Percentiles rank a stretch among this genome's conserved stretches.
Conservation (phyloP, 2,888 invertebrate species). For the Herminia tarsipennalis region DNA sequence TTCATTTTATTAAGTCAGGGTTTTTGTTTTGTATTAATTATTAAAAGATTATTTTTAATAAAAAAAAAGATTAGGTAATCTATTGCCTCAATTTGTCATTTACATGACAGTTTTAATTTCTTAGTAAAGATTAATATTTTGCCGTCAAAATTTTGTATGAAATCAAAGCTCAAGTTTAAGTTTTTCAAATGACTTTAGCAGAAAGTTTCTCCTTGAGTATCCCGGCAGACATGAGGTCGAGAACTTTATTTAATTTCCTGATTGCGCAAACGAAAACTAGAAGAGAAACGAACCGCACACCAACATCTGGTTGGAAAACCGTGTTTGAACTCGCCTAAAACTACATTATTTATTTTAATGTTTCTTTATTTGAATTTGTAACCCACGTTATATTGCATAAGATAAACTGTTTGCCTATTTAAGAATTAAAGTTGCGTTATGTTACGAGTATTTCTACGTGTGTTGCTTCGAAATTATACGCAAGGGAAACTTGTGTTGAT, state of each 20-base stretch:
- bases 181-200: conserved; percentile 20
- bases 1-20: no score
- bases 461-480: conserved; percentile 23
- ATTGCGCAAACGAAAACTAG: conserved; percentile 66
- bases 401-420: conserved; percentile 38
- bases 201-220: conserved; percentile 30
- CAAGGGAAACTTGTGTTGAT: conserved; percentile 16
- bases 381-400: conserved; percentile 36
- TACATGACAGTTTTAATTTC: no score
- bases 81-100: no score
- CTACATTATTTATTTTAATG: conserved; percentile 56
- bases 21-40: no score
- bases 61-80: no score
- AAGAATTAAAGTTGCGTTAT: conserved; percentile 43
- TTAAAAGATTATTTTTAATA: no score
- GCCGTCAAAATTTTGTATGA: not conserved
- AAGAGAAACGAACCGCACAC: conserved; percentile 48
- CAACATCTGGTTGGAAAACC: conserved; percentile 47
- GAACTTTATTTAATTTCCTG: conserved; percentile 73
- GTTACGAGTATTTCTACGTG: conserved; percentile 38
- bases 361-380: conserved; percentile 54
- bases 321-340: conserved; percentile 54
- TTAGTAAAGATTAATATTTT: not conserved
- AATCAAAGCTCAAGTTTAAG: conserved; percentile 7
- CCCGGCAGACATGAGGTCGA: conserved; percentile 43